Conservation (phyloP, 2,797 vertebrate species). For the Myotis findleyi region DNA sequence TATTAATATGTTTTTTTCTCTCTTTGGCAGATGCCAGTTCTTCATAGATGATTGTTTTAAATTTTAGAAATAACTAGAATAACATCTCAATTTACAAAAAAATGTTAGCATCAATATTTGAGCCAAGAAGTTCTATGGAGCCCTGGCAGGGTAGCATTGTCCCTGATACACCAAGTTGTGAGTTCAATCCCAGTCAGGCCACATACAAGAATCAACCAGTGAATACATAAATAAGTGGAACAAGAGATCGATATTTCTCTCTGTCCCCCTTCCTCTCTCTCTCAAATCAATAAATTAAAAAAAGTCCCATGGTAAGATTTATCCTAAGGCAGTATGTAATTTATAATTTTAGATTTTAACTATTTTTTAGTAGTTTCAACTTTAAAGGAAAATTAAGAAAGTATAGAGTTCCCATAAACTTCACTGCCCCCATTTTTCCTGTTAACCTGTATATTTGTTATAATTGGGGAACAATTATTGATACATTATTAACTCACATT, state of each 20-base stretch:
- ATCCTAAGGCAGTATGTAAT: neutral
- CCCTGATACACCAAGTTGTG: neutral
- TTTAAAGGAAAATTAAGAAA: neutral
- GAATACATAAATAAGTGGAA: neutral
- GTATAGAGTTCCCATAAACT: neutral
- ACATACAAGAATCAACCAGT: neutral
- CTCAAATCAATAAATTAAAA: neutral
- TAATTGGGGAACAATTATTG: neutral
- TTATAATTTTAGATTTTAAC: conserved; percentile 30
- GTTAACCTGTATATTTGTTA: neutral
- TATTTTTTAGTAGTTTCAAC: neutral
- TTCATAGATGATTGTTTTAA: conserved; percentile 34
- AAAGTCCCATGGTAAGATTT: neutral
- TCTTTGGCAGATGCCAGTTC: neutral
- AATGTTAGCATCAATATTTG: neutral
- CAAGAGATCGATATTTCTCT: neutral
- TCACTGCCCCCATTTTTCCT: neutral
- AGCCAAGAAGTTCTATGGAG: neutral
- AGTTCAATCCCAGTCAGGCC: neutral
- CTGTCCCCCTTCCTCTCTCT: neutral
- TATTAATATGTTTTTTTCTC: neutral
- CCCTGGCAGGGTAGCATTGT: neutral
- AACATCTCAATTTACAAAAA: conserved; percentile 18
- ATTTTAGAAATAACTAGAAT: conserved; percentile 50
- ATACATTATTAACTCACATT: neutral